These are phyloP conservation scores for Rhinoraja longicauda DNA, from an alignment of 2,797 vertebrate species.

Conservation along the genomic window DNA sequence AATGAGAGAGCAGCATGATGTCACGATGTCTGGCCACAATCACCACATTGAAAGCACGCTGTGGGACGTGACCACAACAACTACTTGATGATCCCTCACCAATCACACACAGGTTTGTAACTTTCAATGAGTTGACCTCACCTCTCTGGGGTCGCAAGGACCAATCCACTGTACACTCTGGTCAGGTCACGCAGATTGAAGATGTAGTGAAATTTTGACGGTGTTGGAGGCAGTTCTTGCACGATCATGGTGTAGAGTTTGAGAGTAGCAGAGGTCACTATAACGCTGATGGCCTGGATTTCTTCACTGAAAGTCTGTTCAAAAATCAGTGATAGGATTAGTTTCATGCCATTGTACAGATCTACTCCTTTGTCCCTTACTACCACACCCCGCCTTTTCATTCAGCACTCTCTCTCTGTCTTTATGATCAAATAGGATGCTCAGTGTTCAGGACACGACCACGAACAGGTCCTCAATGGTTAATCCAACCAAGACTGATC, in stretches of 20 bases:
- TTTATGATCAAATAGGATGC: neutral
- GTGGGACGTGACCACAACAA: too few relatives aligned
- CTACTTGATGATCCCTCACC: neutral
- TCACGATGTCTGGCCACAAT: too few relatives aligned
- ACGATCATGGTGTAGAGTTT: conserved; percentile 76
- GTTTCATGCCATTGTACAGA: neutral
- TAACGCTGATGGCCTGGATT: conserved; percentile 64
- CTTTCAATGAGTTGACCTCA: conserved; percentile 47
- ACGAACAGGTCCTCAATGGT: too few relatives aligned
- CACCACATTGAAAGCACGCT: too few relatives aligned
- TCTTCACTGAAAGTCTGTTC: conserved; percentile 68
- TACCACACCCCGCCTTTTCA: too few relatives aligned
- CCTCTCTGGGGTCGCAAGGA: conserved; percentile 76
- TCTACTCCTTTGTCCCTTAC: neutral
- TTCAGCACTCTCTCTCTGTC: too few relatives aligned
- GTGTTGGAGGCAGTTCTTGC: conserved; percentile 80
- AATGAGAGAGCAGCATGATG: neutral
- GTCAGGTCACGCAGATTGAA: conserved; percentile 93
- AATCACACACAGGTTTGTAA: conserved; percentile 39
- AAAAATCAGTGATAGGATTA: neutral
- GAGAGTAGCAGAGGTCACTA: conserved; percentile 77
- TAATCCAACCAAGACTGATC: too few relatives aligned
- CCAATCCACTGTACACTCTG: conserved; percentile 78
- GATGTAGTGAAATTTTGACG: conserved; percentile 96
- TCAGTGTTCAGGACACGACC: too few relatives aligned